Base-by-base conservation (phyloP, 2,888 invertebrate genomes). In the Rhagium mordax region DNA sequence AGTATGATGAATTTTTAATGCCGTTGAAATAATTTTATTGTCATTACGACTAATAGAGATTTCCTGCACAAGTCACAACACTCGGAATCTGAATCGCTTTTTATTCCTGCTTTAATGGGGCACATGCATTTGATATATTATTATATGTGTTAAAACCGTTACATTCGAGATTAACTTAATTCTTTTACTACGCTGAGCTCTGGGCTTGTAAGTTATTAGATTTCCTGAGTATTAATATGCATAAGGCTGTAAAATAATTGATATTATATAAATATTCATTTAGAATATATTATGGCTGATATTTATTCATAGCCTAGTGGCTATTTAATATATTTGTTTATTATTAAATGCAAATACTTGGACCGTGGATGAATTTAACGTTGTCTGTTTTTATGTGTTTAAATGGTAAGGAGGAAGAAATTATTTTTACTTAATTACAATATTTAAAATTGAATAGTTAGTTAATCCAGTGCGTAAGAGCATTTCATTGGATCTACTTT, bases 1-100 rank as follows among this genome's bases (percentile, higher is more conserved):
- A 72, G 29, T 49, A 65, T 75, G 75, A 77, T 77, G 75, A 75
- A 75, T 74, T 71, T 75, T 77, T 77, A 75, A 77, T 75, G 74
- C 51, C 57, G 70, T 71, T 67, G 66, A 71, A 74, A 77, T 74
- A 74, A 77, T 77, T 74, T 75, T 77, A 75, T 74, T 74, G 77
- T 74, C 77, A 75, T 77, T 77, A 77, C 51, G 49, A 51, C 71
- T 77, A 74, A 74, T 75, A 75, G 74, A 65, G 71, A 70, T 75
- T 77, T 75, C 75, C 74, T 74, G 76, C 53, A 59, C 60, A 62
- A 59, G 67, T 57, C 27, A 48, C 49, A 64, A 49, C 27, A 27
- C n/a, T 61, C 20, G 27, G 48, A 21, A 67, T 29, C 7, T 41
- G 59, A 47, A 59, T 59, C 27, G 59, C 33, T 48, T 55, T 21